These are phyloP conservation scores for Pycnonotus jocosus DNA, from an alignment of 2,113 vertebrate genomes.

Conservation along the genomic window DNA sequence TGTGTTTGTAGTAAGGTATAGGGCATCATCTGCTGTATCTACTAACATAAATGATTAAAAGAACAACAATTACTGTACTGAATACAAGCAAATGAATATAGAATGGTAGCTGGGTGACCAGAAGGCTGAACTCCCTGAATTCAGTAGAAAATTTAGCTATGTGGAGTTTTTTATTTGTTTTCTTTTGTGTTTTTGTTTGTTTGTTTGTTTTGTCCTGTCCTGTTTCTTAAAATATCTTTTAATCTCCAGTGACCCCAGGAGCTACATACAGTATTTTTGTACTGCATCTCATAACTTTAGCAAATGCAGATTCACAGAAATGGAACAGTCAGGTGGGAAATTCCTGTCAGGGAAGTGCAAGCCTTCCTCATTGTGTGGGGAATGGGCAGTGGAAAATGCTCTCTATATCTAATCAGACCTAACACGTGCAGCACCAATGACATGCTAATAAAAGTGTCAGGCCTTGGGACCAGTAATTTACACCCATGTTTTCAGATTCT, in stretches of 20 bases:
- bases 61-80: background rate
- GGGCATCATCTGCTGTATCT: background rate
- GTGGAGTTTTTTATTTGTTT: background rate
- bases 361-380: background rate
- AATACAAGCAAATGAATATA: background rate
- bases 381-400: background rate
- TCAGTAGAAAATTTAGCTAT: background rate
- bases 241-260: background rate
- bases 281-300: background rate
- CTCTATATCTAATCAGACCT: constrained; percentile 13
- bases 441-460: constrained; percentile 67
- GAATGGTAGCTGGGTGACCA: background rate
- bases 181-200: background rate
- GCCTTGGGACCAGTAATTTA: constrained; percentile 43
- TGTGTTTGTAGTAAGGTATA: background rate
- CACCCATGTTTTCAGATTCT: constrained; percentile 60
- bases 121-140: background rate
- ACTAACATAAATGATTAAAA: background rate
- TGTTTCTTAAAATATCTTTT: background rate
- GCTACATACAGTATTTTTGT: background rate
- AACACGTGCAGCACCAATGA: constrained; percentile 26
- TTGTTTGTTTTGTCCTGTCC: background rate
- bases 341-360: background rate
- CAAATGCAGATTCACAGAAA: background rate
- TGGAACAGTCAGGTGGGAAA: background rate